Evolutionary conservation across 2,113 vertebrate genomes (phyloP).

Genomic region (Eupsittula cactorum): DNA sequence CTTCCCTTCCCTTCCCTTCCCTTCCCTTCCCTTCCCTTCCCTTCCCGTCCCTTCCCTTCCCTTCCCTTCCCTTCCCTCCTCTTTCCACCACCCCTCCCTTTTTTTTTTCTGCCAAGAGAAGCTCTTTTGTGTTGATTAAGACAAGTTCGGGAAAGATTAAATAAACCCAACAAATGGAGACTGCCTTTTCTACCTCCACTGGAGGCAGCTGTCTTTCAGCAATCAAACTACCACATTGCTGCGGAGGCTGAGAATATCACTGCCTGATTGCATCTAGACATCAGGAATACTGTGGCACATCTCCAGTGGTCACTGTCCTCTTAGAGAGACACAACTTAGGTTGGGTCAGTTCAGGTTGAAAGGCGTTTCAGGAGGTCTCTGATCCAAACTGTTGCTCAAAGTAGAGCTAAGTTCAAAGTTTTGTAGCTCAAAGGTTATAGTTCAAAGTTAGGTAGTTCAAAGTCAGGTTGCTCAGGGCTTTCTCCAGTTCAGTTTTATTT

Average conservation of each 20-base stretch:
- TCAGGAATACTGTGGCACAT: neutral
- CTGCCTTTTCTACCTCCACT: neutral
- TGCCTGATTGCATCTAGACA: neutral
- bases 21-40: too few relatives aligned
- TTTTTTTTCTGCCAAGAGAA: neutral
- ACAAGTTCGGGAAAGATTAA: slow-evolving; percentile 33
- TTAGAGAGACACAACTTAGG: neutral
- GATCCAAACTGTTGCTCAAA: neutral
- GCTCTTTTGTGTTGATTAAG: slow-evolving; percentile 39
- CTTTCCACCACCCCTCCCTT: too few relatives aligned
- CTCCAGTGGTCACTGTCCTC: neutral
- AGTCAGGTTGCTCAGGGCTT: neutral
- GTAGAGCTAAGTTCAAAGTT: neutral
- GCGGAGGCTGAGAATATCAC: neutral
- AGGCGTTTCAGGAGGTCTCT: neutral
- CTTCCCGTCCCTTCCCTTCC: too few relatives aligned
- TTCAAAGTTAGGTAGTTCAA: neutral
- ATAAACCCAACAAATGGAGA: neutral
- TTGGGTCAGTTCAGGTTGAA: neutral
- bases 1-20: too few relatives aligned
- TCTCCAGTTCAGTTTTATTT: neutral
- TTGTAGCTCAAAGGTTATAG: neutral
- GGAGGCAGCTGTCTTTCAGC: slow-evolving; percentile 40
- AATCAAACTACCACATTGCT: neutral
- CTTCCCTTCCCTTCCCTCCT: too few relatives aligned